These are phyloP conservation scores for Aphelocoma coerulescens DNA, from an alignment of 2,113 vertebrate genomes.

Conservation along the genomic window DNA sequence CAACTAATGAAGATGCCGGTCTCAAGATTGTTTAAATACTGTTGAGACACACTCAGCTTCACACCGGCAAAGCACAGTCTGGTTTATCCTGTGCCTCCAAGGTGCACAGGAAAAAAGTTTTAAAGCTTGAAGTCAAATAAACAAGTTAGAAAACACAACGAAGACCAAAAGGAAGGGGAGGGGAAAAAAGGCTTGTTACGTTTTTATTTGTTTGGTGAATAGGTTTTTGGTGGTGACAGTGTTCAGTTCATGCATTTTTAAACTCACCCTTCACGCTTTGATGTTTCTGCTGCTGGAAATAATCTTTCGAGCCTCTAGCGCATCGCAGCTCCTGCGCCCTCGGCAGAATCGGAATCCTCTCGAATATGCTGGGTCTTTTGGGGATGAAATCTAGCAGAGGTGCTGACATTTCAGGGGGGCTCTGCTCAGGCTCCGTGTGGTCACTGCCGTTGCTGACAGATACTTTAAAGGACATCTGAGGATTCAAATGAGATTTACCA, in stretches of 20 bases:
- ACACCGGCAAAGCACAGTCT: background rate
- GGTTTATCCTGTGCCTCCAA: background rate
- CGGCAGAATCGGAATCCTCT: slow-evolving; percentile 56
- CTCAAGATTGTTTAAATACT: background rate
- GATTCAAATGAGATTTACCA: slow-evolving; percentile 44
- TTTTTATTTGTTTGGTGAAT: background rate
- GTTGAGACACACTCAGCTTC: background rate
- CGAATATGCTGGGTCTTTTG: slow-evolving; percentile 68
- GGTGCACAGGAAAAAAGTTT: background rate
- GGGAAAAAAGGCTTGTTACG: background rate
- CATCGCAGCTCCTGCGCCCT: slow-evolving; percentile 53
- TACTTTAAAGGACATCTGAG: slow-evolving; percentile 75
- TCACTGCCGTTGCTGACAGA: slow-evolving; percentile 55
- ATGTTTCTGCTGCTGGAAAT: slow-evolving; percentile 55
- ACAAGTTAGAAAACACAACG: background rate
- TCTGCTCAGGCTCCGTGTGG: slow-evolving; percentile 67
- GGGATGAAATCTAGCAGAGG: slow-evolving; percentile 67
- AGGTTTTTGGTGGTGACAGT: background rate
- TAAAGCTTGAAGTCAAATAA: background rate
- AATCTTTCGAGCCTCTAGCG: slow-evolving; percentile 40
- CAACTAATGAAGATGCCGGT: background rate
- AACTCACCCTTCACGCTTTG: slow-evolving; percentile 63
- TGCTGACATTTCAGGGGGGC: slow-evolving; percentile 56
- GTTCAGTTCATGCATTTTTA: background rate
- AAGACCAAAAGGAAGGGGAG: background rate